Evolutionary conservation across 2,888 invertebrate genomes (phyloP), one percentile per base, ranked within the genome.

Genomic region (Brachypalpus laphriformis): DNA sequence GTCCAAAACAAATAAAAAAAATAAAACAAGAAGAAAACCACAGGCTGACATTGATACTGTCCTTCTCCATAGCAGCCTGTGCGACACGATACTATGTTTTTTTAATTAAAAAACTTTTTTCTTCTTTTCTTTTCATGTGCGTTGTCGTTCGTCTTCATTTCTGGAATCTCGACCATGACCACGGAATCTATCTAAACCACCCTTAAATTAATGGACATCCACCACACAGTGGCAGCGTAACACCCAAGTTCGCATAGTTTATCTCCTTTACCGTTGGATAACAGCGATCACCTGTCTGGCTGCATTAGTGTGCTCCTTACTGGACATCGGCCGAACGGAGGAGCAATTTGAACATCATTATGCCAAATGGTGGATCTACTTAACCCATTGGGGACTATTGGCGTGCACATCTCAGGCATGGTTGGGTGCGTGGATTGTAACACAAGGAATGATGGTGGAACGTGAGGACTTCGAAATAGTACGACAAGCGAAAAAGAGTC

Each of bases 351-450:
- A 92, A 88, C 90, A 92, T 87, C 92, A 92, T 87, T 91, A 92
- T 83, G 92, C 92, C 83, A 92, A 92, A 88, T 92, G 92, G 92
- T 92, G 92, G 92, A 92, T 92, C 74, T 92, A 92, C 85, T 87
- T 92, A 78, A 92, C 92, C 70, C 91, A 92, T 86, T 92, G 92
- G 92, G 92, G 92, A 0, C 87, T 92, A 65, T 88, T 92, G 37
- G 91, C 91, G 37, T 92, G 92, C 87, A 91, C 92, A 2, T 88
- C 90, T 7, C 92, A 92, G 87, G 92, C 92, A 25, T 92, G 92
- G 92, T 87, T 92, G 66, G 91, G 90, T 47, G 92, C 92, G 28
- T 91, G 92, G 91, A 92, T 92, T 87, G 92, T 92, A 9, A 92
- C 92, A 72, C 92, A 92, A 87, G 92, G 92, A 18, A 91, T 92